A percentile compares a stretch with the other conserved stretches of the same genome.
Evolutionary conservation across 1,140 invertebrate genomes (phyloP).

Genomic region (Harpegnathos saltator): DNA sequence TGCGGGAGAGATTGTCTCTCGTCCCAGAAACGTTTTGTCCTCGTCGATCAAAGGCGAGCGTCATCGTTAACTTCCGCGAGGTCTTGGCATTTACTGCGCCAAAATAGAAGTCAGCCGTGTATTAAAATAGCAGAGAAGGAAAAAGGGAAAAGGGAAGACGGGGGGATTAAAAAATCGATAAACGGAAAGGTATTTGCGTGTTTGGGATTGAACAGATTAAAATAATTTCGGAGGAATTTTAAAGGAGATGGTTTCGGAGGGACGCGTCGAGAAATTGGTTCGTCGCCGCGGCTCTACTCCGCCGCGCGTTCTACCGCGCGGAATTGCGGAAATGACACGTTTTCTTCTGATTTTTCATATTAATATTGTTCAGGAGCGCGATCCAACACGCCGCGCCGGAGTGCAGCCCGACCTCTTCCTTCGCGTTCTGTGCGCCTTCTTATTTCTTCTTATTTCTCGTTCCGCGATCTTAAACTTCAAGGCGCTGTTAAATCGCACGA

Average conservation of each 20-base stretch:
- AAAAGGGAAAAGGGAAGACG: too few species aligned
- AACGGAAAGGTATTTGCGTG: too few species aligned
- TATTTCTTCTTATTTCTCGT: constrained; percentile 52
- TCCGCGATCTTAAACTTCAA: constrained; percentile 56
- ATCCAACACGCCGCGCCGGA: not conserved
- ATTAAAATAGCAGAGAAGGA: not conserved
- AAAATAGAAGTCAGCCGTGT: not conserved
- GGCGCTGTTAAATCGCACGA: constrained; percentile 56
- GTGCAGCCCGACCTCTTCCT: constrained; percentile 25
- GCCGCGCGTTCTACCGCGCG: too few species aligned
- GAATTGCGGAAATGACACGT: constrained; percentile 2
- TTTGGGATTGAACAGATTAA: too few species aligned
- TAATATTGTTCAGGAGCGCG: constrained; percentile 4
- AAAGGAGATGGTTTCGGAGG: too few species aligned
- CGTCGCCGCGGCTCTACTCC: too few species aligned
- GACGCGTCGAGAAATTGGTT: too few species aligned
- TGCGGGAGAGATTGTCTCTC: constrained; percentile 20
- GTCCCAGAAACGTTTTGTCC: constrained; percentile 19
- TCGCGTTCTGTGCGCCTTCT: constrained; percentile 19
- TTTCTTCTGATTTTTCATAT: constrained; percentile 25
- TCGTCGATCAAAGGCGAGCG: not conserved
- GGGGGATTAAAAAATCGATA: too few species aligned
- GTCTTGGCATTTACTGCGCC: not conserved
- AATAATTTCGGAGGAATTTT: too few species aligned
- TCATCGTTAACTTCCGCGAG: constrained; percentile 2